Evolutionary conservation across 2,797 vertebrate genomes (phyloP).

Genomic region (Arremon aurantiirostris): DNA sequence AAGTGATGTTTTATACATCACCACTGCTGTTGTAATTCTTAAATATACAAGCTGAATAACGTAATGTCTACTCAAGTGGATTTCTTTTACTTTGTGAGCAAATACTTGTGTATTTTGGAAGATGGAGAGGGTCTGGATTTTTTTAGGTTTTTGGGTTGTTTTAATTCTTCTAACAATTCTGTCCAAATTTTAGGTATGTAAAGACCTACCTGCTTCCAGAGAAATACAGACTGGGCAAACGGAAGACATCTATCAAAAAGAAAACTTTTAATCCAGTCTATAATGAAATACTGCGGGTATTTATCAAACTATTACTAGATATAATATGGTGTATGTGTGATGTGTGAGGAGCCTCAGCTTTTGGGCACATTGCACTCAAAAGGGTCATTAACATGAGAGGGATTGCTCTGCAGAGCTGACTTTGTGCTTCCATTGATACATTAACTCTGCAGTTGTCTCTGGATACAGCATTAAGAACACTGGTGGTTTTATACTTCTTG

Average conservation of each 20-base stretch:
- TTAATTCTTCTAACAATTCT: neutral
- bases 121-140: neutral
- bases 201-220: slow-evolving; percentile 94
- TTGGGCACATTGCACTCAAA: neutral
- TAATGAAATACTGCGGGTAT: slow-evolving; percentile 95
- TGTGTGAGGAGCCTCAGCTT: neutral
- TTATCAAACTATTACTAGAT: neutral
- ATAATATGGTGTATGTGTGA: neutral
- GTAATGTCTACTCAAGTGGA: neutral
- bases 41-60: neutral
- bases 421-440: rapidly evolving
- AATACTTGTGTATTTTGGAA: neutral
- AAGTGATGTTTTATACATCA: neutral
- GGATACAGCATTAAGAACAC: neutral
- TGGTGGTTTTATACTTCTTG: neutral
- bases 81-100: neutral
- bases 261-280: slow-evolving; percentile 92
- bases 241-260: slow-evolving; percentile 93
- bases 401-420: neutral
- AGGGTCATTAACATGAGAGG: neutral
- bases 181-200: slow-evolving; percentile 83
- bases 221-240: slow-evolving; percentile 90
- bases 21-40: neutral
- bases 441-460: neutral
- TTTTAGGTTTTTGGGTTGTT: neutral